A percentile compares a stretch with the other conserved stretches of the same genome.
Conservation (phyloP, 64 coral and sea anemone genomes). For the Hydrozoanthus tunicans region DNA sequence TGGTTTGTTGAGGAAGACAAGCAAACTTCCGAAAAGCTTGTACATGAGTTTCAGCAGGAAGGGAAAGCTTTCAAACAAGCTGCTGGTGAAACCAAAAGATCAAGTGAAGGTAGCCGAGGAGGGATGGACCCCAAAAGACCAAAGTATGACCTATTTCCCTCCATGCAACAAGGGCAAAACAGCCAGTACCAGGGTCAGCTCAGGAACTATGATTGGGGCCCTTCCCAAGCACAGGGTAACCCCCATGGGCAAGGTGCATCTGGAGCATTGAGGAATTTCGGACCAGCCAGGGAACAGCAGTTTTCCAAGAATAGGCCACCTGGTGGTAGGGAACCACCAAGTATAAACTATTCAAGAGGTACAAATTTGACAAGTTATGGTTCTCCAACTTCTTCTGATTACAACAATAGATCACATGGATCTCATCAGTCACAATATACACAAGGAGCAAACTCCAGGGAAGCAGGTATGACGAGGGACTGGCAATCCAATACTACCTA, state of each 20-base stretch:
- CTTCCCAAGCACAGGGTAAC: not conserved
- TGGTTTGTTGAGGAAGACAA: slow-evolving; percentile 94
- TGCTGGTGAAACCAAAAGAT: slow-evolving; percentile 33
- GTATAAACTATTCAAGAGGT: not conserved
- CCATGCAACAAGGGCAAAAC: not conserved
- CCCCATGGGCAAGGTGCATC: not conserved
- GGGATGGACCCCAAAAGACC: not conserved
- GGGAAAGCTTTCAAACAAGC: slow-evolving; percentile 74
- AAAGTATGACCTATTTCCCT: not conserved
- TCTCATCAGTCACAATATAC: not conserved
- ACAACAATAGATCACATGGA: slow-evolving; percentile 7
- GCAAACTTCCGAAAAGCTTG: slow-evolving; percentile 54
- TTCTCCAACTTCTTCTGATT: not conserved
- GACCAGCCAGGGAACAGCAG: not conserved
- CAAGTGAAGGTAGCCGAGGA: not conserved
- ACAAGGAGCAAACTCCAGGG: not conserved
- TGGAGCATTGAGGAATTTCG: not conserved
- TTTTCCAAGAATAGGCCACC: slow-evolving; percentile 6
- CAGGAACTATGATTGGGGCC: not conserved
- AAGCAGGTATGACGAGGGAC: not conserved
- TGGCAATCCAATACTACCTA: not conserved
- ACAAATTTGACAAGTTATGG: not conserved
- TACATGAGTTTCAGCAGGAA: slow-evolving; percentile 73
- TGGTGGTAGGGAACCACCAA: not conserved
- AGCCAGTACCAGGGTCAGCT: slow-evolving; percentile 20